phyloP scores from a whole-genome alignment of 2,113 vertebrate genomes.

The Seriola quinqueradiata region DNA sequence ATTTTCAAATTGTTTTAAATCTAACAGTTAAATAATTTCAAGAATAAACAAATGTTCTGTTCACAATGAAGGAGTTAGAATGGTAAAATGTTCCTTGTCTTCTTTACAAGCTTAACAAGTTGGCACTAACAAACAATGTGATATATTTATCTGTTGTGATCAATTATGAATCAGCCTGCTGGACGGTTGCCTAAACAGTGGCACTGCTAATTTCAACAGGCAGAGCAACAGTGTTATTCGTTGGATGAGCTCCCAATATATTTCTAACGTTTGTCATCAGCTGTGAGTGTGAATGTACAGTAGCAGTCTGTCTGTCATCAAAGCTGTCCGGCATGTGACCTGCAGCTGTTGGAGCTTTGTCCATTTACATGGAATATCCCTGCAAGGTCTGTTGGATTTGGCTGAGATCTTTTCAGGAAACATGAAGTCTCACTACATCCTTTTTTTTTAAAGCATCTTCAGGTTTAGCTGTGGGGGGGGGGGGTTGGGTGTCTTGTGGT shows the following conservation, averaged over 20 bases:
- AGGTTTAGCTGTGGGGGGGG: not conserved
- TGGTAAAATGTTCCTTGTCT: not conserved
- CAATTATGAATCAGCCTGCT: slow-evolving; percentile 61
- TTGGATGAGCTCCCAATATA: slow-evolving; percentile 9
- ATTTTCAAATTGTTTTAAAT: too few relatives aligned
- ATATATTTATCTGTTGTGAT: slow-evolving; percentile 50
- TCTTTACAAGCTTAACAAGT: not conserved
- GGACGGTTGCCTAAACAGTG: slow-evolving; percentile 34
- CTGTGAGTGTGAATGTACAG: not conserved
- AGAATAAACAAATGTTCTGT: too few relatives aligned
- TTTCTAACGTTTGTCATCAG: not conserved
- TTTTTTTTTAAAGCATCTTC: not conserved
- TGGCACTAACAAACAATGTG: not conserved
- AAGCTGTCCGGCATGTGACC: not conserved
- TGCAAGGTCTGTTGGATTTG: not conserved
- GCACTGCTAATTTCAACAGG: slow-evolving; percentile 45
- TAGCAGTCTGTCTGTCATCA: not conserved
- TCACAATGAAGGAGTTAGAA: not conserved
- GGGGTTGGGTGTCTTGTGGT: not conserved
- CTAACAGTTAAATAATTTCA: too few relatives aligned
- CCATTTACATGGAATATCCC: not conserved
- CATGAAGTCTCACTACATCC: not conserved
- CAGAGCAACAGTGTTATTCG: slow-evolving; percentile 18
- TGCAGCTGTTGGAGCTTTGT: not conserved
- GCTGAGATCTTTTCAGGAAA: not conserved